These are phyloP conservation scores for Bombus superbus DNA, from an alignment of 1,140 invertebrate species.

Conservation along the genomic window DNA sequence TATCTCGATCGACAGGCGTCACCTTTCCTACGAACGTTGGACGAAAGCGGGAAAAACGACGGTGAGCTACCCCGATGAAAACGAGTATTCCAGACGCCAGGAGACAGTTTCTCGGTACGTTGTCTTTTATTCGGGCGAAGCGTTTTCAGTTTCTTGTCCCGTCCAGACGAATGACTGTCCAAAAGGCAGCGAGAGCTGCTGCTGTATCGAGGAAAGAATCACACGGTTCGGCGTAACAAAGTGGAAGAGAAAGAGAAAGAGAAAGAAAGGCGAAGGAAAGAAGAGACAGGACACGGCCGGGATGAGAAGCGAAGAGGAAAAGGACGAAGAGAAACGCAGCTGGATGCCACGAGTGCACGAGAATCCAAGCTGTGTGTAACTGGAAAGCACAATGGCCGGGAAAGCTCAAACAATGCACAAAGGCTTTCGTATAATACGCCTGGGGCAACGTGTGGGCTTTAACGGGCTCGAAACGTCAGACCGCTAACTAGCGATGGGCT, in stretches of 20 bases:
- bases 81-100: background rate
- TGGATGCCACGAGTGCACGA: conserved; percentile 66
- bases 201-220: conserved; percentile 21
- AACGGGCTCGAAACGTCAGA: conserved; percentile 58
- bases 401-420: conserved; percentile 80
- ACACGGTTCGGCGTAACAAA: background rate
- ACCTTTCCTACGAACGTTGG: background rate
- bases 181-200: conserved; percentile 1
- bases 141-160: background rate
- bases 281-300: background rate
- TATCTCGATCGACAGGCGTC: background rate
- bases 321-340: conserved; percentile 53
- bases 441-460: conserved; percentile 65
- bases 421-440: conserved; percentile 74
- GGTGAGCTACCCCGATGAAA: background rate
- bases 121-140: background rate
- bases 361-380: conserved; percentile 72
- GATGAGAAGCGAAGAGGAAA: conserved; percentile 29
- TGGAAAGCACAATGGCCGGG: conserved; percentile 75
- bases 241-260: no score
- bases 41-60: background rate
- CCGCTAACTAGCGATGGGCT: conserved; percentile 39
- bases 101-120: background rate
- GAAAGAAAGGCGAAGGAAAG: background rate
- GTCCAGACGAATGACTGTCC: background rate